Percentiles rank a stretch among this genome's conserved stretches.
Conservation (phyloP, 2,888 invertebrate genomes). For the Achlya flavicornis region DNA sequence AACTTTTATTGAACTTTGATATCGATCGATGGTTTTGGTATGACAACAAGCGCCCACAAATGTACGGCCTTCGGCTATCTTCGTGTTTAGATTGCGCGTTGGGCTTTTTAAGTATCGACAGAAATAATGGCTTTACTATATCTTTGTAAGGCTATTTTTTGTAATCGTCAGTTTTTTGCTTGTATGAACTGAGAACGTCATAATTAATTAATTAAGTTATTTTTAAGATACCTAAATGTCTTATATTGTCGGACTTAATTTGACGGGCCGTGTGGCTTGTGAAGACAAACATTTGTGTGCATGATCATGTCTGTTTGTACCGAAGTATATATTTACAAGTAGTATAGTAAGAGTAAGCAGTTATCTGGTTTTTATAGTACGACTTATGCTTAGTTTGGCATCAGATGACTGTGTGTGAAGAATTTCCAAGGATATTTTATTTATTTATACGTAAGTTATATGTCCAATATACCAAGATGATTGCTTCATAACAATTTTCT, state of each 20-base stretch:
- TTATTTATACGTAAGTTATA: neutral
- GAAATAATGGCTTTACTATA: neutral
- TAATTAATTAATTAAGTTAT: conserved; percentile 1
- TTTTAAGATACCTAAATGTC: neutral
- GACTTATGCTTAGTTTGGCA: too few species aligned
- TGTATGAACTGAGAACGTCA: neutral
- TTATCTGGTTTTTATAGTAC: too few species aligned
- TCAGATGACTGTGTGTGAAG: too few species aligned
- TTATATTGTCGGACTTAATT: too few species aligned
- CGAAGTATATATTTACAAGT: too few species aligned
- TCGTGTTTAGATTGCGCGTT: neutral
- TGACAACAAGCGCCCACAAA: conserved; percentile 6
- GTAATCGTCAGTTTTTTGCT: neutral
- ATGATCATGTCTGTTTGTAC: too few species aligned
- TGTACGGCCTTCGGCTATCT: neutral
- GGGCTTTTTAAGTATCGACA: neutral
- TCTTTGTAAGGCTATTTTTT: neutral
- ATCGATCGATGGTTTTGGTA: neutral
- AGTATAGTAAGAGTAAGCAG: too few species aligned
- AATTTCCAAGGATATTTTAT: neutral
- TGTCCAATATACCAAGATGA: neutral
- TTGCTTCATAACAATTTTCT: conserved; percentile 4
- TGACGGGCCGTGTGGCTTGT: too few species aligned
- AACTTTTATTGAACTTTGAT: neutral
- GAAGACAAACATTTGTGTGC: too few species aligned